Conservation (phyloP, 2,888 invertebrate species). For the Sisyra terminalis region DNA sequence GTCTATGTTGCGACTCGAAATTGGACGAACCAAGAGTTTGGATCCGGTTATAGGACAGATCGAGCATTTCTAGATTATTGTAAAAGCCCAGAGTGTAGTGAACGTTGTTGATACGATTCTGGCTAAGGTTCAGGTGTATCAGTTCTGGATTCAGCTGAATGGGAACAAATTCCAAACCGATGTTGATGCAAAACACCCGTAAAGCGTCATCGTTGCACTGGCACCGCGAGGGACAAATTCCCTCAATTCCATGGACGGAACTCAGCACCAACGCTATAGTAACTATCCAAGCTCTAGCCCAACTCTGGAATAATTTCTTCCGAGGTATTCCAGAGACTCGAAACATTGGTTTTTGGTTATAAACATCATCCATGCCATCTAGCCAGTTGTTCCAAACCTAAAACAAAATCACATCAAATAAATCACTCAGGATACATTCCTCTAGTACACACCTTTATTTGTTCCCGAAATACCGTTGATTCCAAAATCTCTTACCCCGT, state of each 20-base stretch:
- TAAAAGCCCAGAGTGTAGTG: conserved; percentile 68
- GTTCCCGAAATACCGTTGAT: no score
- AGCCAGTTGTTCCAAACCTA: not conserved
- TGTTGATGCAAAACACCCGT: conserved; percentile 59
- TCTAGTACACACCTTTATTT: no score
- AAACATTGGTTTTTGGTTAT: no score
- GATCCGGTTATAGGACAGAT: conserved; percentile 69
- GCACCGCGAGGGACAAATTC: conserved; percentile 60
- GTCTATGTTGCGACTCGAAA: conserved; percentile 58
- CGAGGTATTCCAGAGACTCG: no score
- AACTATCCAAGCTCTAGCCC: not conserved
- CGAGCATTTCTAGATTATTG: conserved; percentile 59
- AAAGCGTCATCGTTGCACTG: conserved; percentile 67
- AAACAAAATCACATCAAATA: no score
- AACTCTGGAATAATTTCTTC: no score
- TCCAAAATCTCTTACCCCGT: no score
- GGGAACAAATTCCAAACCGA: conserved; percentile 68
- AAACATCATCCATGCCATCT: conserved; percentile 5
- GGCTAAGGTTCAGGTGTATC: conserved; percentile 64
- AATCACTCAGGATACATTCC: no score
- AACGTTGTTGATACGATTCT: conserved; percentile 65
- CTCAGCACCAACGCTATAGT: not conserved
- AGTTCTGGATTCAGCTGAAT: conserved; percentile 81
- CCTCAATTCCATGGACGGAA: conserved; percentile 9
- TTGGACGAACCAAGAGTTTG: conserved; percentile 64